These are phyloP conservation scores for Mus musculus DNA, from an alignment of 2,113 vertebrate genomes.

Conservation along the genomic window GRCm39 chr10:45208001-45208500, in stretches of 20 bases:
- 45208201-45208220: not conserved
- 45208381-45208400: not conserved
- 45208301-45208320: not conserved
- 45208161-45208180: not conserved
- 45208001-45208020: not conserved
- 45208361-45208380: not conserved
- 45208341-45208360: not conserved
- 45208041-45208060: not conserved
- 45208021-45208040: not conserved
- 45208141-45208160: not conserved
- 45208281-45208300: not conserved
- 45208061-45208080: not conserved
- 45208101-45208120: not conserved
- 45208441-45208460: not conserved
- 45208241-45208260: not conserved
- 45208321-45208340: not conserved
- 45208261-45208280: not conserved
- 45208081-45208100: not conserved
- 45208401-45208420: not conserved
- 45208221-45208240: not conserved
- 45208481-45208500: not conserved
- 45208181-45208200: not conserved
- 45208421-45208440: not conserved
- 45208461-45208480: not conserved
- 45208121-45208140: not conserved